Evolutionary conservation across 1,140 invertebrate genomes (phyloP), one percentile per base, ranked within the genome.

Genomic region (Macrostomum lignano): DNA sequence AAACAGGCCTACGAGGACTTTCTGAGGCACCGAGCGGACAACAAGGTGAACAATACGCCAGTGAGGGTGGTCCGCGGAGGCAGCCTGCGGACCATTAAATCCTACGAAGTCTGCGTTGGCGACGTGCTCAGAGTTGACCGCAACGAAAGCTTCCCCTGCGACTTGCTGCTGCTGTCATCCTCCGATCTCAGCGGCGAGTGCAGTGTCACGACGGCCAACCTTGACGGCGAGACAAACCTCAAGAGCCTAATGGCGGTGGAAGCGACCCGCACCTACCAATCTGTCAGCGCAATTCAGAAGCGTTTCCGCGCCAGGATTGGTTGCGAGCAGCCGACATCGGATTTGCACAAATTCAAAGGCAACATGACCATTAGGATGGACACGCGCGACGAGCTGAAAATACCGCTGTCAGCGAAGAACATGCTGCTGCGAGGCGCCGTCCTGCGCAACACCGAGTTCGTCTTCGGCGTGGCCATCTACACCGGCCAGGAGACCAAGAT

Each of bases 1-100:
- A 96, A 96, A 60, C 84, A 96, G 62, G 66, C 78, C 32, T 88
- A 79, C 55, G 86, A 94, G 61, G 86, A 96, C 60, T 69, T 75
- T 24, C 6, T 19, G 11, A 11, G 32, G 9, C 32, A 33, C 11
- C 9, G 11, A 23, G 19, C 13, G 5, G 32, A 33, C 19, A 15
- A 9, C 4, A 15, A 21, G 4, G 52, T 58, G 2, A 58, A 58
- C 42, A 55, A 58, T 36, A 36, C 46, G 14, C 33, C 40, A 22
- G 55, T 47, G 0, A 38, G 74, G 45, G 65, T 28, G 6, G 4
- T 26, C 3, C 5, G 34, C n/a, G 15, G 67, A 38, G 69, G 72
- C 37, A 65, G 73, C 30, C 93, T 86, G 54, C 69, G 70, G 44
- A 71, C 72, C 48, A 67, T 70, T 3, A 65, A 73, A 39, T 94